Percentiles rank a stretch among this genome's conserved stretches.
Evolutionary conservation across 1,140 invertebrate species (phyloP).

Genomic region (Pseudomyrmex dendroicus): DNA sequence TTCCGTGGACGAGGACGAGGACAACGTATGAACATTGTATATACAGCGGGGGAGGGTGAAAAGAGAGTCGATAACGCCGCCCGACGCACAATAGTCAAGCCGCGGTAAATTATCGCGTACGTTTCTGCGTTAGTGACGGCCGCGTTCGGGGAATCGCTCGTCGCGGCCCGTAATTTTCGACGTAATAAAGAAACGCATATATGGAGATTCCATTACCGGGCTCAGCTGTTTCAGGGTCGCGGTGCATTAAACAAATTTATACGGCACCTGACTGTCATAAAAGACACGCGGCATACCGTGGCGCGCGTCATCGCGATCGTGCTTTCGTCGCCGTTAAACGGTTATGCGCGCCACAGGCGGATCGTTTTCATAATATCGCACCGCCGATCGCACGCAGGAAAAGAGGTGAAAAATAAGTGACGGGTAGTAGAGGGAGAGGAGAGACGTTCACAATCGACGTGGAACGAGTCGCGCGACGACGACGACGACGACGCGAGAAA

Average conservation of each 20-base stretch:
- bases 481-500: constrained; percentile 35
- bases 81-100: constrained; percentile 38
- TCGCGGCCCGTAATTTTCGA: constrained; percentile 70
- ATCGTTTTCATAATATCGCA: constrained; percentile 60
- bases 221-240: constrained; percentile 72
- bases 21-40: neutral
- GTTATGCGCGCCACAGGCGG: neutral
- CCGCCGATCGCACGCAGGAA: constrained; percentile 8
- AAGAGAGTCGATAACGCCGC: constrained; percentile 30
- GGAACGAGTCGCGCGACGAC: constrained; percentile 25
- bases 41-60: neutral
- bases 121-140: constrained; percentile 48
- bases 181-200: constrained; percentile 72
- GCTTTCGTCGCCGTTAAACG: constrained; percentile 69
- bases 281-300: constrained; percentile 69
- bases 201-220: constrained; percentile 73
- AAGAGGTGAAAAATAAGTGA: constrained; percentile 20
- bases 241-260: constrained; percentile 74
- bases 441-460: constrained; percentile 21
- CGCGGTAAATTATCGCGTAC: constrained; percentile 61
- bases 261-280: constrained; percentile 74
- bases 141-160: constrained; percentile 60
- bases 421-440: neutral
- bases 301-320: constrained; percentile 65
- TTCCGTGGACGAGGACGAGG: neutral